Conservation (phyloP, 2,797 vertebrate genomes). For the Aplochiton taeniatus region DNA sequence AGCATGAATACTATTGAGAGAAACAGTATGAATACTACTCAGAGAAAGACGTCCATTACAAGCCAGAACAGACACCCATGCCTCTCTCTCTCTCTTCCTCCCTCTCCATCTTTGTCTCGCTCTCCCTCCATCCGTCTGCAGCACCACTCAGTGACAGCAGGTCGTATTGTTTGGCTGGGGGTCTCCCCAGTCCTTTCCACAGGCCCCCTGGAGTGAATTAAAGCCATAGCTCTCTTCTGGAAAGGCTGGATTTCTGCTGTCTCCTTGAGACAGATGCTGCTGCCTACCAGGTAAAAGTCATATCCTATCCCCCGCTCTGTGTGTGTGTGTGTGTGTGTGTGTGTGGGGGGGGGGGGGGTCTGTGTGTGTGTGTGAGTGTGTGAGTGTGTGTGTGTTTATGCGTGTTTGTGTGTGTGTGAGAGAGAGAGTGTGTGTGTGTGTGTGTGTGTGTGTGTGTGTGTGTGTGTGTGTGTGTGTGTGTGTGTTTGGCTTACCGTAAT, state of each 20-base stretch:
- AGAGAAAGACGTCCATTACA: too few relatives aligned
- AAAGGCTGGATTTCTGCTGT: constrained; percentile 61
- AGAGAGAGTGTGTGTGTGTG: constrained; percentile 3
- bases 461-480: constrained; percentile 22
- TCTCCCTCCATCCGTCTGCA: too few relatives aligned
- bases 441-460: constrained; percentile 8
- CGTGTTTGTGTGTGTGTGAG: constrained; percentile 11
- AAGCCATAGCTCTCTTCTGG: constrained; percentile 61
- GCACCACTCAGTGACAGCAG: too few relatives aligned
- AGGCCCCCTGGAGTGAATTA: constrained; percentile 61
- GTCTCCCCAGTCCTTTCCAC: constrained; percentile 45
- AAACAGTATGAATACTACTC: too few relatives aligned
- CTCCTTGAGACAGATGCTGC: constrained; percentile 55
- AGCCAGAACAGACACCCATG: too few relatives aligned
- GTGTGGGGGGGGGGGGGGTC: not conserved
- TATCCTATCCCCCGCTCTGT: constrained; percentile 50
- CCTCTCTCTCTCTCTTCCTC: not conserved
- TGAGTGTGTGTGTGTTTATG: constrained; percentile 11
- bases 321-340: constrained; percentile 11
- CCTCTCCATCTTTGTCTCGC: not conserved
- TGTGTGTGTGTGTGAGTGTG: constrained; percentile 14
- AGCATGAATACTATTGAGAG: too few relatives aligned
- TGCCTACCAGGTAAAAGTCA: constrained; percentile 52
- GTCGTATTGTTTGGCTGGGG: too few relatives aligned
- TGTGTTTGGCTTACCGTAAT: constrained; percentile 11